Base-by-base conservation (phyloP, 2,113 vertebrate genomes). In the Setophaga coronata region DNA sequence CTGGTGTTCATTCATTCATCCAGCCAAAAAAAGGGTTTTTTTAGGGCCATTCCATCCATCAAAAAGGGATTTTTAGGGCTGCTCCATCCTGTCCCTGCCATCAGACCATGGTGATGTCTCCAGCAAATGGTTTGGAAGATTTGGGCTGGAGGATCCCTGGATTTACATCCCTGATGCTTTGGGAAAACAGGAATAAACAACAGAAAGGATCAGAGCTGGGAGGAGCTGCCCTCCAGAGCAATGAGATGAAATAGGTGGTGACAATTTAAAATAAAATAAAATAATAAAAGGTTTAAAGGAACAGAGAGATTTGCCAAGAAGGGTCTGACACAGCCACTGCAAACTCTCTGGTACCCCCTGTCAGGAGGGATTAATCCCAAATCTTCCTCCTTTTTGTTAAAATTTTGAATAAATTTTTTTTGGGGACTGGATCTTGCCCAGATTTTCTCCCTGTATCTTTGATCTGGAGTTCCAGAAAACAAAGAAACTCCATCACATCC, bases 171-270 rank as follows among this genome's bases (percentile, higher is more conserved):
- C 93, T 40, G 80, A 57, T 73, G 93, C 73, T 26, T 92, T 94
- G 92, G 89, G 93, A 87, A 87, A 96, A 81, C 71, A 73, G 81
- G 86, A 96, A 74, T 57, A 91, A 97, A 90, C 76, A 94, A 76
- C 79, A 76, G 73, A 65, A 90, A 18, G 67, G 89, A 69, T 87
- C 57, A 62, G 82, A 87, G 82, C 56, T 7, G 19, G 67, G 70
- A 90, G 53, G 65, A 95, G 92, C 92, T n/a, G n/a, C 86, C 61
- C 95, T 80, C 89, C 79, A 36, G 90, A 83, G 74, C 76, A 80
- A 48, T 4, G 38, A 80, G 71, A 72, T 47, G 48, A 81, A 93
- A 96, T 53, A 56, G 71, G 26, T 3, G 9, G 69, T 10, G 66
- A 73, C 50, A 80, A 86, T 45, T 89, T 7, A 53, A 73, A 95